A percentile compares a stretch with the other conserved stretches of the same genome.
Evolutionary conservation across 2,797 vertebrate species (phyloP).

Genomic region (Chelon labrosus): DNA sequence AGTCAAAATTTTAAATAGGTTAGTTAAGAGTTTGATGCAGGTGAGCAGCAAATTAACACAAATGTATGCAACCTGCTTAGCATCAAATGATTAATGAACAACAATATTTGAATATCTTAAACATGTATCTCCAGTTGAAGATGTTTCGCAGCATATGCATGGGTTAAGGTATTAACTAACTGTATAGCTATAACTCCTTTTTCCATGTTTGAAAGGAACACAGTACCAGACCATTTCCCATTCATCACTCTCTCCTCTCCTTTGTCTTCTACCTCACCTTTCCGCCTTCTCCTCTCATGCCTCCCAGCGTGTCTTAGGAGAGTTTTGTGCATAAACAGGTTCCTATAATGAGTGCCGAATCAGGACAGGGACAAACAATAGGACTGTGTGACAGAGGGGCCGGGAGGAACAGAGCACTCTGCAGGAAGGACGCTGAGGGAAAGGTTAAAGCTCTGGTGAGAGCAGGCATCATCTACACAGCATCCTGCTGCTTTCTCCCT

Average conservation of each 20-base stretch:
- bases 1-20: no score
- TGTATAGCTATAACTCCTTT: no score
- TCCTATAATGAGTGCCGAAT: slow-evolving; percentile 61
- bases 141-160: no score
- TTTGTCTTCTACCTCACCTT: slow-evolving; percentile 40
- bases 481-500: slow-evolving; percentile 56
- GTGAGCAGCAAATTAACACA: no score
- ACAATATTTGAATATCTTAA: no score
- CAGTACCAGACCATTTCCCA: background rate
- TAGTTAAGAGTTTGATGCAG: no score
- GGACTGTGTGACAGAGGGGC: slow-evolving; percentile 38
- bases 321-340: slow-evolving; percentile 59
- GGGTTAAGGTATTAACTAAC: no score
- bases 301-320: slow-evolving; percentile 53
- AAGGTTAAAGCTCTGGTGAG: slow-evolving; percentile 74
- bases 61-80: no score
- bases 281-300: slow-evolving; percentile 27
- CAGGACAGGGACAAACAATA: slow-evolving; percentile 56
- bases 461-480: slow-evolving; percentile 48
- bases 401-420: slow-evolving; percentile 34
- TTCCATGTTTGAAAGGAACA: background rate
- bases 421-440: slow-evolving; percentile 59
- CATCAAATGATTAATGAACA: no score
- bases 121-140: no score
- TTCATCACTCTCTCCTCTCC: background rate